A percentile compares a stretch with the other conserved stretches of the same genome.
phyloP scores from a whole-genome alignment of 2,797 vertebrate species.

The Limosa lapponica region DNA sequence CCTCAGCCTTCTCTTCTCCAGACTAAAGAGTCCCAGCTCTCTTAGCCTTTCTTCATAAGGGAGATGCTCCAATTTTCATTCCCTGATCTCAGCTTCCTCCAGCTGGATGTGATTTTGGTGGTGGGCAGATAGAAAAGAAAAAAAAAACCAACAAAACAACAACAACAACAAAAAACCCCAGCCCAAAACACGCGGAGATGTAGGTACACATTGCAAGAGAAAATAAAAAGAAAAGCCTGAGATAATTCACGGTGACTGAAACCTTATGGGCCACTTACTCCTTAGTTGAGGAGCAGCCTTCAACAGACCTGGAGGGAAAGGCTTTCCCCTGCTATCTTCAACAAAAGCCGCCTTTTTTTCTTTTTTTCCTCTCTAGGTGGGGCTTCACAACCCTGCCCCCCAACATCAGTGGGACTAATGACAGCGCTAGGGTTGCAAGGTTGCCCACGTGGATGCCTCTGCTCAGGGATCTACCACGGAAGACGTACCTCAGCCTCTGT shows the following conservation, averaged over 20 bases:
- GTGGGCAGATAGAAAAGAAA: neutral
- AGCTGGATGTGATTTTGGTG: neutral
- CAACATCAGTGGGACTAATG: neutral
- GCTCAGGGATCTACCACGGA: neutral
- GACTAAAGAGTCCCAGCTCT: too few species aligned
- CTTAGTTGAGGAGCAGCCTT: neutral
- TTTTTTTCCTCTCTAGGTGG: neutral
- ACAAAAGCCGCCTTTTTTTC: neutral
- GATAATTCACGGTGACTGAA: neutral
- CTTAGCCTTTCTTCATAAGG: too few species aligned
- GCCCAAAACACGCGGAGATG: neutral
- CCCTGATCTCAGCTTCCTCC: neutral
- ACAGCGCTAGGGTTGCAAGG: neutral
- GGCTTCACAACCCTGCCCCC: neutral
- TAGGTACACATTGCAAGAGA: neutral
- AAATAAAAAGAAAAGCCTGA: neutral
- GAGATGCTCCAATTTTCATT: too few species aligned
- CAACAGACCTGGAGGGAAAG: neutral
- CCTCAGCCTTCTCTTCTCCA: too few species aligned
- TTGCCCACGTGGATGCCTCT: neutral
- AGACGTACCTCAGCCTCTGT: neutral
- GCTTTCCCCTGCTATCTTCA: neutral
- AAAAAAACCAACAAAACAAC: too few species aligned
- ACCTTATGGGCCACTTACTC: neutral
- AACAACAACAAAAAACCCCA: too few species aligned